These are phyloP conservation scores for Drosophila paramelanica DNA, from an alignment of 2,888 invertebrate species.

Conservation along the genomic window DNA sequence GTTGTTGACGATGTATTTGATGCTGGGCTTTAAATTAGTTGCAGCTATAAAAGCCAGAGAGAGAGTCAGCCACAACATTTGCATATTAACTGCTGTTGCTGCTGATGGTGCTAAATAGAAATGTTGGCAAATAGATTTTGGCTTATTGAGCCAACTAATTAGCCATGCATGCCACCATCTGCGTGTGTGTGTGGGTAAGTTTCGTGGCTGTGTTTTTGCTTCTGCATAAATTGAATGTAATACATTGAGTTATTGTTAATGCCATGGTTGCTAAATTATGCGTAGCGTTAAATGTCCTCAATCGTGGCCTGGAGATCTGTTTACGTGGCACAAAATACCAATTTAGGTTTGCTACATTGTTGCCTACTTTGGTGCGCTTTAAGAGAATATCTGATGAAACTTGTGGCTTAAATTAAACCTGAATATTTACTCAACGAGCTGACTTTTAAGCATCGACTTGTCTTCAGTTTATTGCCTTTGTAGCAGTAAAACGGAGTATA, in stretches of 20 bases:
- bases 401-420: slow-evolving; percentile 10
- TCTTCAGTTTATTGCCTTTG: slow-evolving; percentile 23
- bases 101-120: slow-evolving; percentile 2
- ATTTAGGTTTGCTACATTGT: slow-evolving; percentile 11
- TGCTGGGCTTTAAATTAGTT: slow-evolving; percentile 1
- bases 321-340: slow-evolving; percentile 5
- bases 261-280: slow-evolving; percentile 5
- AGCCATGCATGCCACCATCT: slow-evolving; percentile 21
- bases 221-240: slow-evolving; percentile 47
- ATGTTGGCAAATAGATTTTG: slow-evolving; percentile 14
- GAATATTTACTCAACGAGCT: not conserved
- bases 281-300: slow-evolving; percentile 27
- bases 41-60: not conserved
- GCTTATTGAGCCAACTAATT: slow-evolving; percentile 41
- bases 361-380: slow-evolving; percentile 27
- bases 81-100: slow-evolving; percentile 18
- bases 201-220: slow-evolving; percentile 28
- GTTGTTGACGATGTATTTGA: slow-evolving; percentile 6
- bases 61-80: not conserved
- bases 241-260: slow-evolving; percentile 57
- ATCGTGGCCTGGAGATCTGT: slow-evolving; percentile 17
- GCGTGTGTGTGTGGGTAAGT: not conserved
- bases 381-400: slow-evolving; percentile 1
- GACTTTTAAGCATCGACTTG: slow-evolving; percentile 5
- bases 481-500: slow-evolving; percentile 9